Evolutionary conservation across 2,797 vertebrate genomes (phyloP), one percentile per base, ranked within the genome.

Genomic region (Tokudaia tokunoshimensis): DNA sequence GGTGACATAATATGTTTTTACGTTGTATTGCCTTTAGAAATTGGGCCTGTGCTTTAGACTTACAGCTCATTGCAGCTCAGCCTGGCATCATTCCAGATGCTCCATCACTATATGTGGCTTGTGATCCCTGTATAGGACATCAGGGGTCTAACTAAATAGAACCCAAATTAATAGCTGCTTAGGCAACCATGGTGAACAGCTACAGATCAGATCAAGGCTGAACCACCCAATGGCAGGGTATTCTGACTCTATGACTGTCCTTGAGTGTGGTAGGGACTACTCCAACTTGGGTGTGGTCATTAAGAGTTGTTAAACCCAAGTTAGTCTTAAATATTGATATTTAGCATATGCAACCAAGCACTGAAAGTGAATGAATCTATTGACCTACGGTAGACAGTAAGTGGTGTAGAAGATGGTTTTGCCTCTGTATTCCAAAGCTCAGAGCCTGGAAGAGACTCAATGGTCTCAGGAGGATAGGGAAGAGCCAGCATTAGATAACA

Each of bases 321-420:
- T 74, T 52, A 83, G 61, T 83, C 61, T 85, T 87, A 61, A 85
- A 90, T 94, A 75, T n/a, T 76, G 86, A 37, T 44, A 88, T 19
- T 57, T 9, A 24, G 44, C 34, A 65, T 59, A 65, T 19, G 22
- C n/a, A 79, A 8, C 47, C 82, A 72, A 81, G n/a, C 82, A 72
- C 47, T 2, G 9, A 26, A 59, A 88, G 24, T 24, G n/a, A 79
- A 47, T 57, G n/a, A 24, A 72, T 52, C 59, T 41, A 12, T 31
- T 88, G 15, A 78, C 26, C 7, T 0, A 9, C 10, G 24, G 34
- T 37, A 86, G 37, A 95, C n/a, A 92, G 24, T 24, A 29, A 63
- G 31, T 55, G 44, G 50, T 12, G 34, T 1, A 57, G 83, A 52
- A 86, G 59, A 50, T 41, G 2, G 24, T 67, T 47, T 9, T 14